Evolutionary conservation across 2,113 vertebrate genomes (phyloP), one percentile per base, ranked within the genome.

Genomic region (Leptodactylus fuscus): DNA sequence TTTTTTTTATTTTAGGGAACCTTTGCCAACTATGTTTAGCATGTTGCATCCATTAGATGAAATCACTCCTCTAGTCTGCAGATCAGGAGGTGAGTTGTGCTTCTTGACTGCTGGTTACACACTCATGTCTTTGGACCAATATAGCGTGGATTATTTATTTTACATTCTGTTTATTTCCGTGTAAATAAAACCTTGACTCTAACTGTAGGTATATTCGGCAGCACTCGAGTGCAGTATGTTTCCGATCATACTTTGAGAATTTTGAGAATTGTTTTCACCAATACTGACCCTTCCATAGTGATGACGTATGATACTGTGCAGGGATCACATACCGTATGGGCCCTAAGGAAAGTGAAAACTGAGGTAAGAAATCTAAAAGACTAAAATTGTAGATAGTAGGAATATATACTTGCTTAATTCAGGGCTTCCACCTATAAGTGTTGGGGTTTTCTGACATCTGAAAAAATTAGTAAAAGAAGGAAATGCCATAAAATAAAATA

Each of bases 31-130:
- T 0, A 91, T 99, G 89, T 99, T 99, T 92, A 99, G 97, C 91
- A 98, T 99, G 97, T 90, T 99, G 48, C 97, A 99, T 87, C 97
- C 97, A 0, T 91, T 99, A 79, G 97, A 99, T 91, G 97, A 99
- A 91, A 97, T 99, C 53, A 95, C 97, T 8, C 98, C 98, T 53
- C 91, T 98, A 9, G 92, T 99, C 60, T 98, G 92, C 91, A 97
- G 95, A 90, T 94, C 96, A 77, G 90, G 94, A 95, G 96, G 97
- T 99, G 92, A 53, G 91, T 87, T 44, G 16, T 46, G 7, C 5
- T 48, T 5, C 67, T 69, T n/a, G n/a, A n/a, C n/a, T n/a, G n/a
- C n/a, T n/a, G n/a, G n/a, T n/a, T n/a, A n/a, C n/a, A n/a, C n/a
- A n/a, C n/a, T n/a, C n/a, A 13, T 51, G 3, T 51, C 15, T 3